phyloP scores from a whole-genome alignment of 1,140 invertebrate species.

The Philopotamus ludificatus region DNA sequence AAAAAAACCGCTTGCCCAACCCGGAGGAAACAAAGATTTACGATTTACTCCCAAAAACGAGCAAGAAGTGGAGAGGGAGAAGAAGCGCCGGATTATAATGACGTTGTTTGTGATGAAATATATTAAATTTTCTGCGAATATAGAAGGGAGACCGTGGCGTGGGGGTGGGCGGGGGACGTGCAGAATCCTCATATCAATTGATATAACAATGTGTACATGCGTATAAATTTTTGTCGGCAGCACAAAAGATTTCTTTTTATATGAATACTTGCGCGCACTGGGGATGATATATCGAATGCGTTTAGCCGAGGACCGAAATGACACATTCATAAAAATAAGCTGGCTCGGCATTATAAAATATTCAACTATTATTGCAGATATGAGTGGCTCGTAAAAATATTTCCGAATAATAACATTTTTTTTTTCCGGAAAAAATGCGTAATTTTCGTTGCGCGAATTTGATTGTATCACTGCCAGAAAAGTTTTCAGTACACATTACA shows the following conservation, averaged over 20 bases:
- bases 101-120: constrained; percentile 32
- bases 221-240: constrained; percentile 11
- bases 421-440: too few species aligned
- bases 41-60: constrained; percentile 18
- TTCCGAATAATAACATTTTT: too few species aligned
- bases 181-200: constrained; percentile 20
- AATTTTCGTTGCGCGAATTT: too few species aligned
- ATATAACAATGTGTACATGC: constrained; percentile 22
- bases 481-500: too few species aligned
- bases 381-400: too few species aligned
- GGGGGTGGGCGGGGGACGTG: too few species aligned
- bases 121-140: constrained; percentile 30
- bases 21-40: constrained; percentile 27
- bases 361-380: too few species aligned
- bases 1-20: constrained; percentile 17
- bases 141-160: too few species aligned
- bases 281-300: not conserved
- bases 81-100: constrained; percentile 22
- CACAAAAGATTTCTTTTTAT: not conserved
- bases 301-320: not conserved
- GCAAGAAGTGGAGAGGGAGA: not conserved
- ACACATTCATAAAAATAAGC: not conserved
- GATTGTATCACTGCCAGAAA: too few species aligned
- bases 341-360: not conserved
- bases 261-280: not conserved